phyloP scores from a whole-genome alignment of 2,797 vertebrate species.

The Phrynocephalus forsythii region DNA sequence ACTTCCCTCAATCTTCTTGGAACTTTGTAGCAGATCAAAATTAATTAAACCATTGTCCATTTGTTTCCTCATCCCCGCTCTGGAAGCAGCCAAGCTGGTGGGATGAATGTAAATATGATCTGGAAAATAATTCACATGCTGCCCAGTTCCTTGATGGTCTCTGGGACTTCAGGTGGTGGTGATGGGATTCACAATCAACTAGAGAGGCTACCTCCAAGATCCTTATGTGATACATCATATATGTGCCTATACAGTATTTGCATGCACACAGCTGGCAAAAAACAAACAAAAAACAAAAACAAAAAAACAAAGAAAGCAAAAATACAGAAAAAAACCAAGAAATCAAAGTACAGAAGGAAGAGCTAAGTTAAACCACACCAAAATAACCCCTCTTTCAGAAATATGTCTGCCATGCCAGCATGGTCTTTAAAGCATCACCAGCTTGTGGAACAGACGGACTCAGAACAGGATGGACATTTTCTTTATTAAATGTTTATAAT shows the following conservation, averaged over 20 bases:
- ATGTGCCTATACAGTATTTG: neutral
- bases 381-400: too few species aligned
- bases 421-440: too few species aligned
- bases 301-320: too few species aligned
- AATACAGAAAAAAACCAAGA: too few species aligned
- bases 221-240: neutral
- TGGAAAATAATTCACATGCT: neutral
- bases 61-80: neutral
- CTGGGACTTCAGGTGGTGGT: neutral
- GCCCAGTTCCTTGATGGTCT: neutral
- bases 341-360: too few species aligned
- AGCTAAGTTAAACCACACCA: too few species aligned
- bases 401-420: too few species aligned
- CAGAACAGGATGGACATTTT: too few species aligned
- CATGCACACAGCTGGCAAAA: neutral
- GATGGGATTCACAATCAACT: neutral
- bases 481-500: too few species aligned
- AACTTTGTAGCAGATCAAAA: neutral
- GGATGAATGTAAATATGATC: neutral
- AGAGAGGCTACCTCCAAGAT: too few species aligned
- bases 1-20: neutral
- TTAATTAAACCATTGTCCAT: conserved; percentile 17
- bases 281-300: too few species aligned
- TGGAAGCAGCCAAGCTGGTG: neutral
- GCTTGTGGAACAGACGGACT: too few species aligned